A percentile compares a stretch with the other conserved stretches of the same genome.
Evolutionary conservation across 1,140 invertebrate genomes (phyloP).

Genomic region (Bombyx mori): ASM3026992v2 NC_085129.1:16151501-16152000

Average conservation of each 20-base stretch:
- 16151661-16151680: constrained; percentile 51
- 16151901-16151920: too few relatives aligned
- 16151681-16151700: constrained; percentile 31
- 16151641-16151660: constrained; percentile 62
- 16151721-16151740: constrained; percentile 48
- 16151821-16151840: too few relatives aligned
- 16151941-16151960: too few relatives aligned
- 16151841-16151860: too few relatives aligned
- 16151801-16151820: too few relatives aligned
- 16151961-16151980: too few relatives aligned
- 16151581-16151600: constrained; percentile 44
- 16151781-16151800: too few relatives aligned
- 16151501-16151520: neutral
- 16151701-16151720: constrained; percentile 46
- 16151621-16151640: constrained; percentile 58
- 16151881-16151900: too few relatives aligned
- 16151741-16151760: constrained; percentile 10
- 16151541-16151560: neutral
- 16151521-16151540: neutral
- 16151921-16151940: too few relatives aligned
- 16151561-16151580: constrained; percentile 15
- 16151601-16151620: constrained; percentile 65
- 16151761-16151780: too few relatives aligned
- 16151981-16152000: too few relatives aligned
- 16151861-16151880: too few relatives aligned